Evolutionary conservation across 2,888 invertebrate species (phyloP).

Genomic region (Epiblema foenella): DNA sequence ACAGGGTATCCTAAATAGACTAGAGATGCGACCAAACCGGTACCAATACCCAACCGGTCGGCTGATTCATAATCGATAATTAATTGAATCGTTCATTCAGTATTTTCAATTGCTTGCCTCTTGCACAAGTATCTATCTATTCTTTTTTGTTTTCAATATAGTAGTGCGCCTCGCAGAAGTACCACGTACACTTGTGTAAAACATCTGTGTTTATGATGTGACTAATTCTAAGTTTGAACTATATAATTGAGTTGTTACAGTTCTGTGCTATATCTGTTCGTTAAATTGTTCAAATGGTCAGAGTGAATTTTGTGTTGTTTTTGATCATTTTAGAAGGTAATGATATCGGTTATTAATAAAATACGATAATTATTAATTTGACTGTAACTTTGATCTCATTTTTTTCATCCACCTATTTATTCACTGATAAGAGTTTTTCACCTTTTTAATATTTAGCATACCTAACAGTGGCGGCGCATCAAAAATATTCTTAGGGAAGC

Average conservation of each 20-base stretch:
- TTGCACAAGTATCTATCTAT: not conserved
- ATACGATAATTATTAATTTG: not conserved
- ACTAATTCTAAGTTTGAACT: conserved; percentile 54
- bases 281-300: conserved; percentile 48
- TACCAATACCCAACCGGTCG: conserved; percentile 21
- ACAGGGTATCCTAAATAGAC: not conserved
- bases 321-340: conserved; percentile 35
- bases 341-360: not conserved
- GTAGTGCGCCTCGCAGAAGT: conserved; percentile 42
- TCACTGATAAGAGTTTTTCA: too few species aligned
- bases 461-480: too few species aligned
- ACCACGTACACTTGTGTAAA: conserved; percentile 66
- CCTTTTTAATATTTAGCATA: too few species aligned
- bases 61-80: conserved; percentile 38
- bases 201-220: conserved; percentile 54
- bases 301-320: conserved; percentile 46
- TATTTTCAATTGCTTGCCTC: not conserved
- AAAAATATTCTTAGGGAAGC: too few species aligned
- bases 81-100: conserved; percentile 13
- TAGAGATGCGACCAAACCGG: conserved; percentile 31
- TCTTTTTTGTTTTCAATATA: conserved; percentile 26
- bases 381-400: too few species aligned
- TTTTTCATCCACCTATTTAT: too few species aligned
- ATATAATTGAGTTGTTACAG: conserved; percentile 46
- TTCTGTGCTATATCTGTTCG: conserved; percentile 44